phyloP scores from a whole-genome alignment of 2,888 invertebrate genomes.

The Bellardia bayeri region DNA sequence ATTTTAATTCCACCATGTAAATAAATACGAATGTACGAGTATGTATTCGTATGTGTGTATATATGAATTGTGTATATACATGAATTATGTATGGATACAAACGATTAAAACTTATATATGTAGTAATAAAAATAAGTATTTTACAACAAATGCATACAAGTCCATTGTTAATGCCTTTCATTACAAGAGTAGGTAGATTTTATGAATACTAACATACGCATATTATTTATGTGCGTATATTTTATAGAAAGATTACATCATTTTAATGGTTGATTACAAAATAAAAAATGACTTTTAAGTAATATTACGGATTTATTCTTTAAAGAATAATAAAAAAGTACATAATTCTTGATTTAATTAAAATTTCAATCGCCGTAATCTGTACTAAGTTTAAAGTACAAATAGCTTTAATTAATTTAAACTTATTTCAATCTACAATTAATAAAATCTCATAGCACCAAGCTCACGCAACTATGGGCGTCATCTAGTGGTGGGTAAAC shows the following conservation, averaged over 20 bases:
- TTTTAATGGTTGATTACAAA: not conserved
- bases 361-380: not conserved
- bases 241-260: not conserved
- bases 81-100: constrained; percentile 32
- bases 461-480: too few species aligned
- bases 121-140: constrained; percentile 47
- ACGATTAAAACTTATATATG: constrained; percentile 28
- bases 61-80: not conserved
- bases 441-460: too few species aligned
- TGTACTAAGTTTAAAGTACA: too few species aligned
- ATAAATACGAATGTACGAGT: not conserved
- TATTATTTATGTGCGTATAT: not conserved
- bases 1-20: constrained; percentile 19
- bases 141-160: not conserved
- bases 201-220: not conserved
- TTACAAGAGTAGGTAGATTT: not conserved
- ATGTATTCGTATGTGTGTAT: not conserved
- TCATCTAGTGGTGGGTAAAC: too few species aligned
- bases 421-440: too few species aligned
- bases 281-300: not conserved
- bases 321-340: not conserved
- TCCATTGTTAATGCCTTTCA: constrained; percentile 9
- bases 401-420: too few species aligned
- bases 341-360: not conserved
- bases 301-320: not conserved